Base-by-base conservation (phyloP, 2,797 vertebrate species). In the Leptodactylus fallax region DNA sequence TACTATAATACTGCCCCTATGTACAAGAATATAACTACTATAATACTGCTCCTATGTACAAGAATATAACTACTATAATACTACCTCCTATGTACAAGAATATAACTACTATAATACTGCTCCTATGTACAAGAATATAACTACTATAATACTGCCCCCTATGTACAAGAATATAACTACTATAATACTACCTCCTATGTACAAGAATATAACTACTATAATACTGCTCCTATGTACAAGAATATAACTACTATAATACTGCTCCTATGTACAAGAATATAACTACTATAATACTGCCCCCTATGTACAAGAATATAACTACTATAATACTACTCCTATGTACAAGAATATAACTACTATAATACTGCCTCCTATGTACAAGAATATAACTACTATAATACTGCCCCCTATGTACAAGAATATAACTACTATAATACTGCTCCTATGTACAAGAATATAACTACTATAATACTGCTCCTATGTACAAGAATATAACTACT, bases 171-270 rank as follows among this genome's bases (percentile, higher is more conserved):
- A n/a, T n/a, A n/a, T n/a, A n/a, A 74, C 71, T 74, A 49, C 71
- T 74, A 74, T 74, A 74, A 74, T 74, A 74, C 36, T 49, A 45
- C 45, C 61, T 12, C 45, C 45, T 49, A 49, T 49, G 10, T 74
- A 49, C 19, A n/a, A 49, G 71, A 74, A 49, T 74, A 74, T 49
- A 74, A 74, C 71, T n/a, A 74, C 45, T 45, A 72, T 72, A 72
- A 72, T 72, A 72, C 69, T 72, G 27, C 69, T 10, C 16, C 63
- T 67, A 27, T 27, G 17, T 67, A 67, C 63, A 67, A 14, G 67
- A 71, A 71, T 71, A 71, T 71, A 71, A 45, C 67, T 45, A 45
- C 67, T 71, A 25, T 27, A 67, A 67, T 67, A 67, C 63, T 27
- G 23, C 23, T 14, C 23, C 63, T 67, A 67, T 67, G 23, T 67